phyloP scores from a whole-genome alignment of 2,797 vertebrate species.

The Hydrocynus forskahlii region DNA sequence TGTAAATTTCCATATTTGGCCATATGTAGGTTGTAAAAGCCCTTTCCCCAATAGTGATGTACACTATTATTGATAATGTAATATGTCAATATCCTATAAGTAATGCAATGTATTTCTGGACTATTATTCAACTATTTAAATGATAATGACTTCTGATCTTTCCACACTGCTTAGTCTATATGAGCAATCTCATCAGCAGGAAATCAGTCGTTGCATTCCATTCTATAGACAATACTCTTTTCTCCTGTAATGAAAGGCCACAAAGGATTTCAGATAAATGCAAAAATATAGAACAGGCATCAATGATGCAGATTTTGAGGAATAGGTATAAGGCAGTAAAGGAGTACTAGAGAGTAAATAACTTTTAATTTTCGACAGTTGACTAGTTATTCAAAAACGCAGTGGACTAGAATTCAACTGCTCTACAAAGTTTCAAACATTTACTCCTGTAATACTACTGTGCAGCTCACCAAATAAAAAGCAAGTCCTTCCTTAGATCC shows the following conservation, averaged over 20 bases:
- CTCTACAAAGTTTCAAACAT: background rate
- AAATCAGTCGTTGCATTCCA: background rate
- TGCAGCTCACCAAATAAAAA: background rate
- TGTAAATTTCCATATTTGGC: too few species aligned
- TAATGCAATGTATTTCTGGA: background rate
- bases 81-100: too few species aligned
- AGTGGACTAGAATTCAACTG: background rate
- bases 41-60: too few species aligned
- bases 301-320: background rate
- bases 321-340: background rate
- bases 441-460: background rate
- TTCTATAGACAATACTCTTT: conserved; percentile 8
- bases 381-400: background rate
- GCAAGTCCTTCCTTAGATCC: background rate
- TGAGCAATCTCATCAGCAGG: background rate
- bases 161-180: background rate
- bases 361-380: background rate
- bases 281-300: background rate
- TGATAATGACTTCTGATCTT: background rate
- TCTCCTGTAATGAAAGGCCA: background rate
- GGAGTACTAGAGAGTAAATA: background rate
- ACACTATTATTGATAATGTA: too few species aligned
- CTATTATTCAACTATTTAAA: background rate
- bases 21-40: too few species aligned
- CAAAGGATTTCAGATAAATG: background rate